Evolutionary conservation across 2,113 vertebrate species (phyloP), one percentile per base, ranked within the genome.

Genomic region (Pyxicephalus adspersus): DNA sequence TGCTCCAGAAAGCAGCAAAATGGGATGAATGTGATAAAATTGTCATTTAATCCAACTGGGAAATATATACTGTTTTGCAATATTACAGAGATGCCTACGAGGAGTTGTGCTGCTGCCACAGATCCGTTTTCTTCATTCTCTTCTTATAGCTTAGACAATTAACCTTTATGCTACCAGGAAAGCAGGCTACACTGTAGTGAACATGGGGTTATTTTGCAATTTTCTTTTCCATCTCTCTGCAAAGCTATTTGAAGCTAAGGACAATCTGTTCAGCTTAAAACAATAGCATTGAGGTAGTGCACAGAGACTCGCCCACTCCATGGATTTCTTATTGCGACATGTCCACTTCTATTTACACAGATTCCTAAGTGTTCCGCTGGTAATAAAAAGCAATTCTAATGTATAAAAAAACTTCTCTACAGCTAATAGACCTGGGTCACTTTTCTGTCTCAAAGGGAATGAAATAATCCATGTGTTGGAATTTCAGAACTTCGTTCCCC

Each of bases 401-500:
- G 19, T 79, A 58, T 18, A 6, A 0, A 1, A 84, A 83, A 64
- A 52, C 60, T 73, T 60, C 50, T 57, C 26, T n/a, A 80, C 67
- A 60, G 61, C 8, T 31, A 8, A 20, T 55, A 70, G 22, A 81
- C 3, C 17, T 76, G 18, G 75, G 7, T 91, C 84, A 88, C 45
- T 71, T 84, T 82, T 80, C 77, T 66, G 87, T 84, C 66, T 71
- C 61, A 45, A 84, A 16, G 82, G 78, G 61, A 84, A 85, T 83
- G 76, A 94, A 94, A 85, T 97, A 99, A 85, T 93, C 95, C 11
- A 89, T 18, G 9, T 96, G 96, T 86, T 99, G 98, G 83, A 97
- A 98, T 90, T 96, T 96, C 76, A 99, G 91, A 81, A 97, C 98
- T 88, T 99, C 96, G 0, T 99, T 99, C 83, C 97, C 98, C 97